phyloP scores from a whole-genome alignment of 2,113 vertebrate species.

The Corapipo altera region DNA sequence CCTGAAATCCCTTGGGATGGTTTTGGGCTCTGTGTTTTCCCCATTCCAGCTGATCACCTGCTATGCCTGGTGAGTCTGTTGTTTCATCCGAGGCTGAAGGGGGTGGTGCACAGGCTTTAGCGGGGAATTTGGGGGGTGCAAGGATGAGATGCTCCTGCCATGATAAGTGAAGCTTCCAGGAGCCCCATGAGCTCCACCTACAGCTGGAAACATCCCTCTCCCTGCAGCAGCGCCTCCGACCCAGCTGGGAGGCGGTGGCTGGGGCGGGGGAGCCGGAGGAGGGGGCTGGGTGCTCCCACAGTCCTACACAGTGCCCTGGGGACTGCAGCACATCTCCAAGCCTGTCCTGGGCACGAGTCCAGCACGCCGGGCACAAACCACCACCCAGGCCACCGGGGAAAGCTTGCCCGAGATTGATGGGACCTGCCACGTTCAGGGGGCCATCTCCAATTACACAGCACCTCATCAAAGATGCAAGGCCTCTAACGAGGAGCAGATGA shows the following conservation, averaged over 20 bases:
- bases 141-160: fast-evolving
- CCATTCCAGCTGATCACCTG: neutral
- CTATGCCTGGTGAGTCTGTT: neutral
- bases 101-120: neutral
- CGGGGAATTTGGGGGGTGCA: neutral
- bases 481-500: conserved; percentile 60
- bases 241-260: too few species aligned
- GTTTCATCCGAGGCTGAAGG: neutral
- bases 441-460: conserved; percentile 43
- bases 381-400: neutral
- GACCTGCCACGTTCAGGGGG: conserved; percentile 2
- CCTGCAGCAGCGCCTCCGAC: neutral
- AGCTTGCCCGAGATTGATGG: conserved; percentile 60
- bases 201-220: neutral
- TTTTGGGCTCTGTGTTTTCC: neutral
- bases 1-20: neutral
- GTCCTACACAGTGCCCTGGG: fast-evolving
- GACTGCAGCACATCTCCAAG: neutral
- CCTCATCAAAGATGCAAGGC: conserved; percentile 67
- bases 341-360: neutral
- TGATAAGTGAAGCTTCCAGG: neutral
- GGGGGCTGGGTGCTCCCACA: neutral
- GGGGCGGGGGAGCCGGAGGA: neutral
- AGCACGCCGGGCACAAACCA: neutral
- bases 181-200: neutral